Evolutionary conservation across 2,797 vertebrate species (phyloP), one percentile per base, ranked within the genome.

Genomic region (Ispidina picta): DNA sequence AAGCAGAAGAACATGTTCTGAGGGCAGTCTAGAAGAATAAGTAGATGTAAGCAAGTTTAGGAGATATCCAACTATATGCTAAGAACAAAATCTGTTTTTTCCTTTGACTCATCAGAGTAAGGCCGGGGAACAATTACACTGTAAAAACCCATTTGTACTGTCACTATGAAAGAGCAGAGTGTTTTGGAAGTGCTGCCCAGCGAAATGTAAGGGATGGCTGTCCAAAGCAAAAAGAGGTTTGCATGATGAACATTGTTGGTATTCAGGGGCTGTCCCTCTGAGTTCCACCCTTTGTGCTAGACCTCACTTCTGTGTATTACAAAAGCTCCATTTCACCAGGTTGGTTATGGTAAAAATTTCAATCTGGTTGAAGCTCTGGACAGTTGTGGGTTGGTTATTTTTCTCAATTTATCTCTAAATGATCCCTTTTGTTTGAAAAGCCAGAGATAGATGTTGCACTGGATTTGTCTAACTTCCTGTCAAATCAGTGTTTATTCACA

Each of bases 401-500:
- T 72, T 68, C 62, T 19, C 6, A 12, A 0, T 31, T 89, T 92
- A 75, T 72, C 48, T 73, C 37, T 39, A 77, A 83, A 56, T 54
- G 9, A 4, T 54, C 4, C 13, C 12, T 78, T 86, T 78, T 76
- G 13, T 90, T 89, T 70, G 41, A 54, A 81, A 68, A 89, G n/a
- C 13, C 64, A 49, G 63, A 69, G 55, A 65, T 10, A 72, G 48
- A 15, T 52, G 8, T 71, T 81, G 73, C 51, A 41, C 9, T 76
- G 66, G 33, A 46, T 91, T 86, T 91, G 44, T 77, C 70, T 81
- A 70, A 76, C 44, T 72, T 92, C 52, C 85, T 60, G 49, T 83
- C 79, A 88, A 81, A 87, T 81, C 56, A 64, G 33, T 73, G 60
- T 75, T 94, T 93, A 66, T 73, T 87, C 76, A 43, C 41, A 83